A percentile compares a stretch with the other conserved stretches of the same genome.
These are phyloP conservation scores for Phaetusa simplex DNA, from an alignment of 2,113 vertebrate species.

Conservation along the genomic window DNA sequence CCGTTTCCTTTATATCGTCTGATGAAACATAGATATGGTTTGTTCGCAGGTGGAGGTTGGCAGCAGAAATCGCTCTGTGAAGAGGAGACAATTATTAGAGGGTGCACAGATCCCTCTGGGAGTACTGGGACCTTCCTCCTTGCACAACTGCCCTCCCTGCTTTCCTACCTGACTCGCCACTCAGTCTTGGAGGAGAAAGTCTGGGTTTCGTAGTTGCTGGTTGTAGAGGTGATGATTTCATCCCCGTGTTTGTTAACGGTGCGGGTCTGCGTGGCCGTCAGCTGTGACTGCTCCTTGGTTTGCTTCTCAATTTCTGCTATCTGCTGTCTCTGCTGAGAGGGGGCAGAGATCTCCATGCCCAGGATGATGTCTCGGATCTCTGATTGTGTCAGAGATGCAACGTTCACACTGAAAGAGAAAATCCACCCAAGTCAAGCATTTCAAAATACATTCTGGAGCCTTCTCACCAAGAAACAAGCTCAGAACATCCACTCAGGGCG, in stretches of 20 bases:
- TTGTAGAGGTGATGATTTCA: conserved; percentile 99
- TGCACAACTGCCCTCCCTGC: not conserved
- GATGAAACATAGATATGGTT: conserved; percentile 99
- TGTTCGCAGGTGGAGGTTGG: conserved; percentile 95
- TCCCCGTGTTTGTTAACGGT: conserved; percentile 99
- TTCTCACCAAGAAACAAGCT: not conserved
- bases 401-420: conserved; percentile 86
- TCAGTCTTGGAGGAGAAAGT: conserved; percentile 99
- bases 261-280: conserved; percentile 96
- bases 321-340: conserved; percentile 98
- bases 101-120: too few species aligned
- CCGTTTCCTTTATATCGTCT: conserved; percentile 98
- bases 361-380: conserved; percentile 99
- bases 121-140: not conserved
- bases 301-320: conserved; percentile 99
- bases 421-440: not conserved
- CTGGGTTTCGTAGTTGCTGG: conserved; percentile 98
- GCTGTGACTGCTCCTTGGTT: conserved; percentile 97
- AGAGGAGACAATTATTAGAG: not conserved
- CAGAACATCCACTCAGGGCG: not conserved
- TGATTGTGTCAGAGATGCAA: conserved; percentile 96
- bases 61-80: conserved; percentile 94
- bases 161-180: conserved; percentile 92
- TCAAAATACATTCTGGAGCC: not conserved
- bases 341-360: conserved; percentile 99